phyloP scores from a whole-genome alignment of 2,888 invertebrate genomes.

The Caenorhabditis zanzibari region DNA sequence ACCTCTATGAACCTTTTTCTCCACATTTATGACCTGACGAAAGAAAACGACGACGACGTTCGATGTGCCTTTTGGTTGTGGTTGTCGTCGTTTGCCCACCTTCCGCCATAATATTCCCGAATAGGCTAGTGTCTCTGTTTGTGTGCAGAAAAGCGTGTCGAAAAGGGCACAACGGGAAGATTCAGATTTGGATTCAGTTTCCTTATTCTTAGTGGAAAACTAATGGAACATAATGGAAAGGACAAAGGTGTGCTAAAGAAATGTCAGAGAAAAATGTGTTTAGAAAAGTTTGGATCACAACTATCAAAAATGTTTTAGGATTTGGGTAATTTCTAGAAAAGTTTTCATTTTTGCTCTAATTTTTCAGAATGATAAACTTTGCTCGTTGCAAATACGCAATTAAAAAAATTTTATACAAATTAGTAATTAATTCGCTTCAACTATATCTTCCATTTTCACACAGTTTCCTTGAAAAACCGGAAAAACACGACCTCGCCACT shows the following conservation, averaged over 20 bases:
- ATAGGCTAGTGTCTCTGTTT: constrained; percentile 9
- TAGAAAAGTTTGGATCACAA: too few species aligned
- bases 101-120: constrained; percentile 34
- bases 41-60: constrained; percentile 31
- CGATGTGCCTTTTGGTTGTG: not conserved
- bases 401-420: too few species aligned
- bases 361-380: too few species aligned
- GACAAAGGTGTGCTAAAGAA: constrained; percentile 19
- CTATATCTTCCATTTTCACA: too few species aligned
- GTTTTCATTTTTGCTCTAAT: too few species aligned
- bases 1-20: constrained; percentile 50
- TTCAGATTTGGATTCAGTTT: constrained; percentile 48
- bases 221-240: constrained; percentile 27
- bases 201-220: not conserved
- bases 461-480: constrained; percentile 46
- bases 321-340: too few species aligned
- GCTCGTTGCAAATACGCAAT: too few species aligned
- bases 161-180: not conserved
- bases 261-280: not conserved
- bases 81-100: not conserved
- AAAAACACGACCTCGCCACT: constrained; percentile 11
- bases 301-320: too few species aligned
- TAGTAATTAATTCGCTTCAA: too few species aligned
- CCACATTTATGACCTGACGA: constrained; percentile 42
- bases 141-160: constrained; percentile 46